These are phyloP conservation scores for Eristalinus aeneus DNA, from an alignment of 2,888 invertebrate genomes.

Conservation along the genomic window DNA sequence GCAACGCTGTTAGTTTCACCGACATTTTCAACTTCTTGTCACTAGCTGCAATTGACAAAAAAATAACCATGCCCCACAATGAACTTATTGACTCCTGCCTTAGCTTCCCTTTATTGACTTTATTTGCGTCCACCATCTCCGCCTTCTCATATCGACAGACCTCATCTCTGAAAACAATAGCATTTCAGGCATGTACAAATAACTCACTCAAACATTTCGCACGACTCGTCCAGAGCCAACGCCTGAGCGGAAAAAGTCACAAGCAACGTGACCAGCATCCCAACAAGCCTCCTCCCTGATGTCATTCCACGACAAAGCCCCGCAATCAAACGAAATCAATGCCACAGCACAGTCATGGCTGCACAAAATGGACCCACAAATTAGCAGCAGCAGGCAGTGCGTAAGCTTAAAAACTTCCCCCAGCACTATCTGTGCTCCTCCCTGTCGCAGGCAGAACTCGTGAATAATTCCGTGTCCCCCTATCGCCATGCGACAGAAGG, in stretches of 20 bases:
- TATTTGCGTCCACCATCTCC: no score
- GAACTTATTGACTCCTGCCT: no score
- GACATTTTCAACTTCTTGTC: no score
- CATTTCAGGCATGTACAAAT: neutral
- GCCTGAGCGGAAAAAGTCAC: neutral
- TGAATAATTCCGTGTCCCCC: slow-evolving; percentile 26
- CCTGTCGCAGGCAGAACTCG: slow-evolving; percentile 8
- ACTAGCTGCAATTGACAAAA: no score
- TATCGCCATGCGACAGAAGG: neutral
- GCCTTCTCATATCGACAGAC: neutral
- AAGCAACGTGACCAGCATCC: neutral
- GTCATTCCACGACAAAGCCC: neutral
- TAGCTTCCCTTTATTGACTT: no score
- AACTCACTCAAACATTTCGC: neutral
- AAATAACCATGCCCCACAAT: no score
- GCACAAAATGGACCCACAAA: slow-evolving; percentile 8
- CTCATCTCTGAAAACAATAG: neutral
- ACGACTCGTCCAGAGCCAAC: neutral
- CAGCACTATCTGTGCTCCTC: slow-evolving; percentile 1
- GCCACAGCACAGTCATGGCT: neutral
- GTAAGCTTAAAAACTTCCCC: neutral
- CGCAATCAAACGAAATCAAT: slow-evolving; percentile 2
- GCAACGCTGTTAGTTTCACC: no score
- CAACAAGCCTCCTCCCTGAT: neutral
- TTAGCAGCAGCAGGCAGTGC: neutral